Conservation (phyloP, 2,797 vertebrate genomes). For the Parauchenoglanis ngamensis region DNA sequence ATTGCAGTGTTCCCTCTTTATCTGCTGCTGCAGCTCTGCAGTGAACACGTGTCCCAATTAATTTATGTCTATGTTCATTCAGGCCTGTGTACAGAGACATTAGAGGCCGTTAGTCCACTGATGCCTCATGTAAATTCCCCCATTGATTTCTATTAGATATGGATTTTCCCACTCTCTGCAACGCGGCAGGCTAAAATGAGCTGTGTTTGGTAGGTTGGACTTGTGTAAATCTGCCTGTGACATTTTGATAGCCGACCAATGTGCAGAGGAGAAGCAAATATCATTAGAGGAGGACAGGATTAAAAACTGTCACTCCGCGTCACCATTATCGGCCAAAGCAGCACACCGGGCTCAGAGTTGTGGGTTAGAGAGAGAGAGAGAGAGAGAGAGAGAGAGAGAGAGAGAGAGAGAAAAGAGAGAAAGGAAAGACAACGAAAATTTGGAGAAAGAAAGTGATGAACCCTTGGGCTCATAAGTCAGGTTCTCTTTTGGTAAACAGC, state of each 20-base stretch:
- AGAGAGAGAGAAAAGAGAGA: slow-evolving; percentile 11
- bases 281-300: slow-evolving; percentile 68
- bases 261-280: slow-evolving; percentile 67
- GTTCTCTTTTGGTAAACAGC: slow-evolving; percentile 69
- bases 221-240: slow-evolving; percentile 77
- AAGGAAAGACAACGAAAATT: slow-evolving; percentile 20
- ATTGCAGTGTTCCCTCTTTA: slow-evolving; percentile 8
- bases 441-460: slow-evolving; percentile 28
- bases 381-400: slow-evolving; percentile 17
- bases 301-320: slow-evolving; percentile 70
- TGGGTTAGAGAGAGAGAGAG: slow-evolving; percentile 31
- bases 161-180: slow-evolving; percentile 62
- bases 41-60: not conserved
- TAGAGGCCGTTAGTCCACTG: slow-evolving; percentile 57
- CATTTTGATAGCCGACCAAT: slow-evolving; percentile 76
- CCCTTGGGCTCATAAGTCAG: slow-evolving; percentile 61
- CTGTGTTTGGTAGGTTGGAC: slow-evolving; percentile 73
- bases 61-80: slow-evolving; percentile 58
- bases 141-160: slow-evolving; percentile 74
- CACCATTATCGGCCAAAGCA: slow-evolving; percentile 67
- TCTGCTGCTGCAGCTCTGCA: slow-evolving; percentile 8
- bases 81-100: slow-evolving; percentile 36
- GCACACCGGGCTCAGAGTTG: slow-evolving; percentile 37
- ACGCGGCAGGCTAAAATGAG: slow-evolving; percentile 69
- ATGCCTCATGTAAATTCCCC: slow-evolving; percentile 62